These are phyloP conservation scores for Sebastes flavidus DNA, from an alignment of 2,797 vertebrate genomes.

Conservation along the genomic window DNA sequence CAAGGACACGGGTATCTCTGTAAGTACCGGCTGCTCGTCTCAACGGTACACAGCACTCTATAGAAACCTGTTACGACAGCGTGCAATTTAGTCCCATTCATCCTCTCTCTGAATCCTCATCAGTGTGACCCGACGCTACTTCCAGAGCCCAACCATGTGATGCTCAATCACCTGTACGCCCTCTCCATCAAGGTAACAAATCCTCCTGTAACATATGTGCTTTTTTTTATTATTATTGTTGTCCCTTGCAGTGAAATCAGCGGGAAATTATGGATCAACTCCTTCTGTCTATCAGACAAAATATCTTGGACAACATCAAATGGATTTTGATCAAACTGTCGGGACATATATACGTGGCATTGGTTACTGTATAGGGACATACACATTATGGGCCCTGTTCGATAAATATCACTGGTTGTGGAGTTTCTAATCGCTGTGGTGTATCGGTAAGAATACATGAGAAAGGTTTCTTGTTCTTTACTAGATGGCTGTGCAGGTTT, in stretches of 20 bases:
- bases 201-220: neutral
- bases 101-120: constrained; percentile 6
- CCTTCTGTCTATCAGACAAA: neutral
- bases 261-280: neutral
- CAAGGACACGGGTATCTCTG: constrained; percentile 96
- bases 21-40: constrained; percentile 76
- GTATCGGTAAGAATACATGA: no score
- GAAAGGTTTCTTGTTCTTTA: no score
- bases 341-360: neutral
- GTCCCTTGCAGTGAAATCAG: neutral
- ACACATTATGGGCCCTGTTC: no score
- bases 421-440: no score
- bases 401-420: no score
- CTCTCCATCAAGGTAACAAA: constrained; percentile 95
- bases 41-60: neutral
- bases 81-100: neutral
- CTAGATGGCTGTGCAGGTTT: no score
- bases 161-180: constrained; percentile 97
- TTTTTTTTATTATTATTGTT: neutral
- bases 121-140: constrained; percentile 97
- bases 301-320: neutral
- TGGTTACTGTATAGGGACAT: no score
- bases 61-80: neutral
- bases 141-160: constrained; percentile 97
- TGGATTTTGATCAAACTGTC: neutral